Base-by-base conservation (phyloP, 53 echinoderm and acorn worm genomes). In the Holothuria scabra region DNA sequence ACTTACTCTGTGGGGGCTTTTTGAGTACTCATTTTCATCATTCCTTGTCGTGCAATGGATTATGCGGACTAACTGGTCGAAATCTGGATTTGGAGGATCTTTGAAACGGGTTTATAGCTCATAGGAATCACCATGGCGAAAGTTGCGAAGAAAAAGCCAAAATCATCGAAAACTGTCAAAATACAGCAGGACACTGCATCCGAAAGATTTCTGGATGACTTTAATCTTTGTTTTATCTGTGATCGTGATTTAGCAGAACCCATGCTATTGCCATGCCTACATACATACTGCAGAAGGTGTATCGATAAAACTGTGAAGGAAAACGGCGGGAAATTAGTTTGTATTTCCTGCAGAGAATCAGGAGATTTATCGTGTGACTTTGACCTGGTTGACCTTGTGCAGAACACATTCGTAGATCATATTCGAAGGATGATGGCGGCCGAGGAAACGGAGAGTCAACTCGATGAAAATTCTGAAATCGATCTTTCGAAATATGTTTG, bases 221-320 rank as follows among this genome's bases (percentile, higher is more conserved):
- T 89, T 28, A 82, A 79, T 35, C 84, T 69, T 1, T 89, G 90
- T 52, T 72, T 72, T 48, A 49, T 82, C 28, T 89, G 90, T 57
- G 85, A 89, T 64, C 85, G 90, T 24, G 90, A 89, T 24, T 82
- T 84, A 23, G 85, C 85, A 55, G 90, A 89, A 29, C 81, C 90
- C n/a, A 81, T 84, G 46, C 46, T 89, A 71, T 52, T 89, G 25
- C 82, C 85, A 35, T 89, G 90, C 30, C 72, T 89, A 9, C 90
- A 89, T 57, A 70, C 90, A 6, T 89, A 74, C 81, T 89, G 90
- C 76, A 81, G 69, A 48, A 80, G 65, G 69, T 89, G 89, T 69
- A 48, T 89, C 7, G 89, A 80, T 30, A 89, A 71, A 37, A 85
- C 31, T 82, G 80, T 44, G 18, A 85, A 85, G 34, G 85, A 85